Base-by-base conservation (phyloP, 1,140 invertebrate genomes). In the Drosophila tristis region DNA sequence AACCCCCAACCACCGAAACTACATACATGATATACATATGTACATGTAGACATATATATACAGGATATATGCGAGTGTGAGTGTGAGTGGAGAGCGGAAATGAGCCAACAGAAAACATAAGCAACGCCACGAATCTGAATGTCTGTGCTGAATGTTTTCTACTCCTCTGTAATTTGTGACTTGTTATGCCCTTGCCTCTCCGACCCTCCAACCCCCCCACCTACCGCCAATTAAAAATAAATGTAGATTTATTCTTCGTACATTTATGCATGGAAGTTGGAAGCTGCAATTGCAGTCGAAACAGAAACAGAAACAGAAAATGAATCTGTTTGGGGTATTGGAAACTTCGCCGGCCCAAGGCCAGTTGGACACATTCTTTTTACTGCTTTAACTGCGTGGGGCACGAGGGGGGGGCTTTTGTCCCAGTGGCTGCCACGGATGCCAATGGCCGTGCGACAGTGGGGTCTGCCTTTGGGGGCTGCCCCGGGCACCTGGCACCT, bases 101-200 rank as follows among this genome's bases (percentile, higher is more conserved):
- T 80, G 81, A 86, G 73, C 65, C 67, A 86, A 81, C 81, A 86
- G 68, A 86, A 85, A 74, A 68, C 56, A 84, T 58, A 85, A 71
- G 44, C 81, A 81, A 58, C 62, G 78, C 74, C 74, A 81, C 87
- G 81, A 86, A 86, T 86, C 82, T 81, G 81, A 87, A 87, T 87
- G 87, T 81, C 74, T 80, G 78, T 13, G 9, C 11, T 39, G 23
- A 4, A 3, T 39, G 35, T 39, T 39, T 39, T 39, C 9, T 35
- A 4, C 31, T 35, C 31, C 6, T 9, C 31, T 35, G 8, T 11
- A 9, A 35, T 3, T 62, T 63, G 48, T 44, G 59, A 43, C 51
- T 73, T 73, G 15, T 45, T 23, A 44, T 23, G 20, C 26, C 11
- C 20, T 2, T 20, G 20, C 20, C 20, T 20, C 20, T 20, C 20